Conservation (phyloP, 2,797 vertebrate species). For the Spinus pinus region DNA sequence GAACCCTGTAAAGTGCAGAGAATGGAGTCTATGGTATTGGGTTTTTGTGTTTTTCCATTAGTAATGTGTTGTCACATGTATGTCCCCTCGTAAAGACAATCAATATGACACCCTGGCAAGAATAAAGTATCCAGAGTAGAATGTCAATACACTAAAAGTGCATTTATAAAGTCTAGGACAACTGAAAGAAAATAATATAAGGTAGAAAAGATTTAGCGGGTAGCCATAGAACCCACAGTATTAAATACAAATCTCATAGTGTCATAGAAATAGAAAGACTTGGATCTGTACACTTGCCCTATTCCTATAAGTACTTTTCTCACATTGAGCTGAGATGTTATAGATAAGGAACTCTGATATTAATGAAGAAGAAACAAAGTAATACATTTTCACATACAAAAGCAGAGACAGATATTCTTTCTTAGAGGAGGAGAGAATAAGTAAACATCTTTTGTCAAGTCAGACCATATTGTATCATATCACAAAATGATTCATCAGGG, state of each 20-base stretch:
- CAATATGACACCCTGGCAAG: neutral
- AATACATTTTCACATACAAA: neutral
- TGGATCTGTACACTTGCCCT: neutral
- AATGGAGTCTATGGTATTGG: neutral
- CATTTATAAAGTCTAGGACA: neutral
- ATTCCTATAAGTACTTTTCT: neutral
- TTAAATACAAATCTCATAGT: neutral
- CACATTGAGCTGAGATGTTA: neutral
- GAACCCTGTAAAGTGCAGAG: neutral
- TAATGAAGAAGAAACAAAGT: neutral
- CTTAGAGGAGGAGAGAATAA: neutral
- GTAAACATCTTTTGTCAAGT: neutral
- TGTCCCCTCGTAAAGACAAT: neutral
- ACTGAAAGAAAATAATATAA: neutral
- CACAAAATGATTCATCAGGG: neutral
- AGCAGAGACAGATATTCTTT: neutral
- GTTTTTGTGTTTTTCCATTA: neutral
- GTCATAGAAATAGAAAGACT: neutral
- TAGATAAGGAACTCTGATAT: neutral
- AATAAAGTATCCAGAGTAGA: neutral
- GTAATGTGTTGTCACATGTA: neutral
- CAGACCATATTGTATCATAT: neutral
- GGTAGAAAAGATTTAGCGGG: neutral
- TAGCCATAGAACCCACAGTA: neutral
- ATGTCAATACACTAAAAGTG: neutral